Base-by-base conservation (phyloP, 2,888 invertebrate genomes). In the Polydrusus pterygomalis region DNA sequence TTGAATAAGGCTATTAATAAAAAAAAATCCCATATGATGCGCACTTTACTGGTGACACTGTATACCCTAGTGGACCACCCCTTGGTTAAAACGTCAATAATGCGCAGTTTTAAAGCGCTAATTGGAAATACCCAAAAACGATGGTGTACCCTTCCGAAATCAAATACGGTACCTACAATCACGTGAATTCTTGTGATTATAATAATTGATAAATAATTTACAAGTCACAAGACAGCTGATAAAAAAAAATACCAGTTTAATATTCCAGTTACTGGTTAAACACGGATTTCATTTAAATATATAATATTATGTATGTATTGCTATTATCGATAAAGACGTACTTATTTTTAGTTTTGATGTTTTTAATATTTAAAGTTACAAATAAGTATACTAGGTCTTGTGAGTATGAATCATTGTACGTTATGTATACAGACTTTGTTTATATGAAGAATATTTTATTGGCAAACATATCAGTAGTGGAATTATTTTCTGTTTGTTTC, bases 211-310 rank as follows among this genome's bases (percentile, higher is more conserved):
- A 13, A 54, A 54, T 30, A 54, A 54, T 54, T 54, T 25, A 25
- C 54, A 30, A 54, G 54, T 54, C 54, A 54, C 54, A 54, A 54
- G 54, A 54, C 54, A 54, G 7, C 25, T 54, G 54, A 51, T 51
- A n/a, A n/a, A n/a, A 13, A 54, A 25, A 54, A 54, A 25, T 25
- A 54, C 25, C 25, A 25, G 25, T 54, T 30, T 25, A 54, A 18
- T 20, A 54, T 15, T 54, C 54, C 54, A 25, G 54, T 54, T 54
- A 25, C n/a, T n/a, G n/a, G n/a, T n/a, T n/a, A n/a, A n/a, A n/a
- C n/a, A n/a, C n/a, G 20, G 10, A 13, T 25, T n/a, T n/a, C n/a
- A n/a, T n/a, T n/a, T 7, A n/a, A 11, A 54, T 25, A 25, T 54
- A n/a, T n/a, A n/a, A n/a, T 30, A 54, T 51, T 20, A 51, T 51